phyloP scores from a whole-genome alignment of 2,888 invertebrate genomes.

The Volucella inflata region DNA sequence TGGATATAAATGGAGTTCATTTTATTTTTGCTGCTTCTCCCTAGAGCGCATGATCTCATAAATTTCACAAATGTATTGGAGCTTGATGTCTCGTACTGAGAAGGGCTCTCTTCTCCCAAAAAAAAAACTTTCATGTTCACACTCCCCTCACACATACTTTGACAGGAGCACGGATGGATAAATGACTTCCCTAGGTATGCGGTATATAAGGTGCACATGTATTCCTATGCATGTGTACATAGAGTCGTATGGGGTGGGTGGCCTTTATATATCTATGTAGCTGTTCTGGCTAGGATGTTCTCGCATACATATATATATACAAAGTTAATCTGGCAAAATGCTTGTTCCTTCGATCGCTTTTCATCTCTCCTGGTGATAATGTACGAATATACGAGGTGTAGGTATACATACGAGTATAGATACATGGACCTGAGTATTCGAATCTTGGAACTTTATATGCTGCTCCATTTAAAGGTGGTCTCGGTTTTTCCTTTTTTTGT shows the following conservation, averaged over 20 bases:
- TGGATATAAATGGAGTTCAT: constrained; percentile 71
- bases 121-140: constrained; percentile 64
- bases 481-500: constrained; percentile 6
- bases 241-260: background rate
- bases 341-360: constrained; percentile 41
- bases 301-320: constrained; percentile 48
- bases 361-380: constrained; percentile 65
- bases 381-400: background rate
- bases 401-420: too few species aligned
- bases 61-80: constrained; percentile 75
- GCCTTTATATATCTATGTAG: background rate
- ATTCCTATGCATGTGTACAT: background rate
- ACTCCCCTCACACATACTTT: constrained; percentile 40
- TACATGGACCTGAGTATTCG: too few species aligned
- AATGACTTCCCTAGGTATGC: constrained; percentile 8
- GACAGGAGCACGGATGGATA: constrained; percentile 53
- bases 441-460: constrained; percentile 43
- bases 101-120: constrained; percentile 19
- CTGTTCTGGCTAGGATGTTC: too few species aligned
- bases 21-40: constrained; percentile 70
- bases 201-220: constrained; percentile 59
- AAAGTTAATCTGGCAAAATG: constrained; percentile 74
- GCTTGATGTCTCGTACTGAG: constrained; percentile 64
- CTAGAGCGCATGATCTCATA: constrained; percentile 75
- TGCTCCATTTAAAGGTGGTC: constrained; percentile 68